Evolutionary conservation across 1,140 invertebrate genomes (phyloP).

Genomic region (Thereuonema tuberculata): DNA sequence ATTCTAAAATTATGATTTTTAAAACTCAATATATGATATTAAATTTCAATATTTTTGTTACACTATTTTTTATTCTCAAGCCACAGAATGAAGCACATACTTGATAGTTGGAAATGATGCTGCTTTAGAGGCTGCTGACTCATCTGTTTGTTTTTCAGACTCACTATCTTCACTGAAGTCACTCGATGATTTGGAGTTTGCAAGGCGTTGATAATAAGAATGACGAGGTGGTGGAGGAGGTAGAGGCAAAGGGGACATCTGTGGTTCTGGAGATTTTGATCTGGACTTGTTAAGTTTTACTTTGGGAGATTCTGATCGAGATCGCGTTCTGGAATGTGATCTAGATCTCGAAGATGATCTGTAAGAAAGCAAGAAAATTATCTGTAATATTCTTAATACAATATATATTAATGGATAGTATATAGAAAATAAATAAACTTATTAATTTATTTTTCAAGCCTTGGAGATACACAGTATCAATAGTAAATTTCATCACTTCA

Average conservation of each 20-base stretch:
- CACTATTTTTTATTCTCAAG: no score
- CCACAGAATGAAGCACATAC: not conserved
- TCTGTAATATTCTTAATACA: not conserved
- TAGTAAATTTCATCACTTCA: no score
- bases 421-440: no score
- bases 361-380: slow-evolving; percentile 9
- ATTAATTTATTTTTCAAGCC: no score
- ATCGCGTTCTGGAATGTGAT: slow-evolving; percentile 27
- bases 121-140: not conserved
- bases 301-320: slow-evolving; percentile 13
- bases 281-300: slow-evolving; percentile 21
- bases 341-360: slow-evolving; percentile 30
- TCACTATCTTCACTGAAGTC: not conserved
- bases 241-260: slow-evolving; percentile 22
- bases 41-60: no score
- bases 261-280: slow-evolving; percentile 17
- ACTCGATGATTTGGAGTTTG: not conserved
- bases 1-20: no score
- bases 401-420: not conserved
- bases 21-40: no score
- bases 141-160: not conserved
- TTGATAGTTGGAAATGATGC: not conserved
- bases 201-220: not conserved
- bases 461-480: no score
- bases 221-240: slow-evolving; percentile 15